A percentile compares a stretch with the other conserved stretches of the same genome.
phyloP scores from a whole-genome alignment of 2,888 invertebrate species.

The Mongoloraphidia duomilia region DNA sequence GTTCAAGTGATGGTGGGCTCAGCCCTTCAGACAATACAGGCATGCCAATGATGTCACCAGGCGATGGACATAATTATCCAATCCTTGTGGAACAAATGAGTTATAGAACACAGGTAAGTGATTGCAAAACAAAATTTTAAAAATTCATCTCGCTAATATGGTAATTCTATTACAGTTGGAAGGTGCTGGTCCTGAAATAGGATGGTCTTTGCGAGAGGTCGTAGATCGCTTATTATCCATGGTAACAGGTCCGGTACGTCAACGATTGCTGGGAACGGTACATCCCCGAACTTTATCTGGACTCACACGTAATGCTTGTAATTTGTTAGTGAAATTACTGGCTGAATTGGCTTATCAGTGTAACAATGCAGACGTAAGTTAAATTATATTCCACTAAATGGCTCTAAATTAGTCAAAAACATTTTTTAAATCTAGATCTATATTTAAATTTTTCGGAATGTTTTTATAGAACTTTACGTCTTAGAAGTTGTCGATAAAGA shows the following conservation, averaged over 20 bases:
- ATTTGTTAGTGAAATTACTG: constrained; percentile 65
- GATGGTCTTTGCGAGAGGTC: constrained; percentile 45
- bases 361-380: constrained; percentile 52
- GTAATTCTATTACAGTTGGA: constrained; percentile 25
- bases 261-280: constrained; percentile 34
- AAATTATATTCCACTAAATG: neutral
- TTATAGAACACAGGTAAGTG: constrained; percentile 40
- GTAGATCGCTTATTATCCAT: constrained; percentile 69
- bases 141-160: constrained; percentile 4
- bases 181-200: constrained; percentile 23
- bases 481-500: too few relatives aligned
- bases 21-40: constrained; percentile 57
- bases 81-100: constrained; percentile 67
- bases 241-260: constrained; percentile 60
- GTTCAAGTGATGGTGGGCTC: constrained; percentile 37
- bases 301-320: constrained; percentile 46
- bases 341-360: constrained; percentile 77
- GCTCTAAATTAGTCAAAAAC: too few relatives aligned
- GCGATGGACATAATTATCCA: constrained; percentile 58
- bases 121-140: neutral
- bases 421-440: too few relatives aligned
- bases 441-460: too few relatives aligned
- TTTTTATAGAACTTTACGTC: too few relatives aligned
- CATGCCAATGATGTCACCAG: constrained; percentile 48
- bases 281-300: constrained; percentile 20